A percentile compares a stretch with the other conserved stretches of the same genome.
These are phyloP conservation scores for Amiota communis DNA, from an alignment of 2,888 invertebrate genomes.

Conservation along the genomic window DNA sequence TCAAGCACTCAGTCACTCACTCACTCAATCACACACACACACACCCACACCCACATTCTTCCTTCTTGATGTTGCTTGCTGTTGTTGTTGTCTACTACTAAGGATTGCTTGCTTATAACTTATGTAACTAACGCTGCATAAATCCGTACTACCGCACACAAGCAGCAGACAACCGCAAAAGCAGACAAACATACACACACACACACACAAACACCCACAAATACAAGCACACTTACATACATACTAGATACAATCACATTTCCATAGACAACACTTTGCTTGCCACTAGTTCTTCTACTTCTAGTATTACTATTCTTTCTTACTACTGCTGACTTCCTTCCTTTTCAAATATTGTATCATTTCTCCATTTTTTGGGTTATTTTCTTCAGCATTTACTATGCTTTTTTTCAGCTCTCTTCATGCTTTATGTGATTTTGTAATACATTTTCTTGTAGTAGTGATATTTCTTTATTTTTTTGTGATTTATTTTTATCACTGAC, in stretches of 20 bases:
- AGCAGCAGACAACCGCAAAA: constrained; percentile 33
- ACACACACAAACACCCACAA: constrained; percentile 26
- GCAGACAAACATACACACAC: constrained; percentile 12
- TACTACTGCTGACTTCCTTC: constrained; percentile 32
- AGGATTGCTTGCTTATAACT: constrained; percentile 54
- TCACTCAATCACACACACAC: not conserved
- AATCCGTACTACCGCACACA: constrained; percentile 38
- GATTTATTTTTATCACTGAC: constrained; percentile 42
- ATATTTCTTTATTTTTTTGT: constrained; percentile 37
- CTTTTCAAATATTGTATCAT: constrained; percentile 51
- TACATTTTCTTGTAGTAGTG: not conserved
- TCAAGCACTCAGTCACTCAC: not conserved
- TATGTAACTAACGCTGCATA: constrained; percentile 66
- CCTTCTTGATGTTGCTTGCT: not conserved
- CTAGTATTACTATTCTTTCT: constrained; percentile 26
- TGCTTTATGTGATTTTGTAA: constrained; percentile 15
- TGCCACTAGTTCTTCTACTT: constrained; percentile 29
- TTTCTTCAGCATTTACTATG: constrained; percentile 19
- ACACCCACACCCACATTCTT: not conserved
- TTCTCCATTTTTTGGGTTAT: constrained; percentile 20
- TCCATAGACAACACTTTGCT: constrained; percentile 22
- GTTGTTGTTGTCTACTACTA: not conserved
- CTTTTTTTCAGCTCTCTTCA: constrained; percentile 12
- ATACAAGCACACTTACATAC: not conserved
- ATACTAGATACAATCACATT: not conserved